Conservation (phyloP, 2,797 vertebrate genomes). For the Urosaurus nigricauda region DNA sequence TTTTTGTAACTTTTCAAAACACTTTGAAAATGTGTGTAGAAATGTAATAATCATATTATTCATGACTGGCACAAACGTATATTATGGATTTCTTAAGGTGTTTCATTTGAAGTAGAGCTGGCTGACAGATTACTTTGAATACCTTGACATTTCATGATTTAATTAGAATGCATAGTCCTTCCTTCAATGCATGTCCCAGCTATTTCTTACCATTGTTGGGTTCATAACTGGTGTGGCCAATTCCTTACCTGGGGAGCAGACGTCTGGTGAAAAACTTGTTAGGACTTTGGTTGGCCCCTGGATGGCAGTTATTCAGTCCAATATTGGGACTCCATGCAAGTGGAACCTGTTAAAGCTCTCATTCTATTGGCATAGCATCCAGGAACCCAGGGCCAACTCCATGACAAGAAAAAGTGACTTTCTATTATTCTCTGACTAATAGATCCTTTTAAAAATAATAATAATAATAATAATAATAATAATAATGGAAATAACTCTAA, state of each 20-base stretch:
- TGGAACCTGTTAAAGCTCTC: neutral
- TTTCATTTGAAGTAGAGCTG: neutral
- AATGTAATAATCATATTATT: neutral
- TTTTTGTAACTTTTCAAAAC: conserved; percentile 50
- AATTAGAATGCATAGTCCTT: no score
- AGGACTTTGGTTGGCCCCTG: no score
- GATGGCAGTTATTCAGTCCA: neutral
- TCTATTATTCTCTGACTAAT: neutral
- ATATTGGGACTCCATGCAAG: neutral
- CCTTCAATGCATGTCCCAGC: no score
- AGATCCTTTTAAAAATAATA: no score
- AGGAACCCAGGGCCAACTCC: neutral
- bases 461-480: no score
- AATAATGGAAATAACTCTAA: neutral
- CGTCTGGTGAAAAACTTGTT: neutral
- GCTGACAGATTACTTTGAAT: neutral
- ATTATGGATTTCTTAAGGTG: neutral
- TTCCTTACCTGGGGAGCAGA: neutral
- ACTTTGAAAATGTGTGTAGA: conserved; percentile 7
- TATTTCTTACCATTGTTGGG: no score
- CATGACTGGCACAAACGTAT: neutral
- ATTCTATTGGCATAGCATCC: neutral
- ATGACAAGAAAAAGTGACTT: neutral
- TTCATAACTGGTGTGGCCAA: no score
- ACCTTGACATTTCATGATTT: no score